phyloP scores from a whole-genome alignment of 2,797 vertebrate genomes.

The Dermochelys coriacea region DNA sequence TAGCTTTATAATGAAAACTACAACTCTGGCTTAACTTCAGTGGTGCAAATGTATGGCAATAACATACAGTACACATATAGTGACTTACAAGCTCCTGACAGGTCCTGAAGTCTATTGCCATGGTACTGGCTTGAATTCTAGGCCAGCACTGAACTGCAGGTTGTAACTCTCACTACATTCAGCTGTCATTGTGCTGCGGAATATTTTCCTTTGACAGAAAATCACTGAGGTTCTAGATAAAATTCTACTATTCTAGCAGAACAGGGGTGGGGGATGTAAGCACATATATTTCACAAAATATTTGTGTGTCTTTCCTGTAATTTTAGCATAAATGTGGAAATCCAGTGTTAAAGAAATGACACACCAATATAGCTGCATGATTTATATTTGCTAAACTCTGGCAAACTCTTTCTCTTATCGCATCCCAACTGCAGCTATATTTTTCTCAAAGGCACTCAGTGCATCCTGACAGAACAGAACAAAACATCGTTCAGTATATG shows the following conservation, averaged over 20 bases:
- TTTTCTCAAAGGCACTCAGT: neutral
- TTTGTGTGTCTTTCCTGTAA: neutral
- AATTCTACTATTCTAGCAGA: slow-evolving; percentile 1
- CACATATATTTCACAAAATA: neutral
- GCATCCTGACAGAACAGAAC: neutral
- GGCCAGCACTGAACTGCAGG: slow-evolving; percentile 42
- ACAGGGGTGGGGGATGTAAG: neutral
- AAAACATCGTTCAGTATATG: neutral
- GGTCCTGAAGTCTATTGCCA: slow-evolving; percentile 61
- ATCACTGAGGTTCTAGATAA: slow-evolving; percentile 34
- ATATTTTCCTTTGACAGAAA: slow-evolving; percentile 58
- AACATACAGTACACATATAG: neutral
- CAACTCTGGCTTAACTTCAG: neutral
- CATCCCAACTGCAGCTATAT: neutral
- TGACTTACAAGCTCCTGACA: slow-evolving; percentile 54
- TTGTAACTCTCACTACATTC: slow-evolving; percentile 46
- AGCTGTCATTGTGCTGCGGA: slow-evolving; percentile 44
- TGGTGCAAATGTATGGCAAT: neutral
- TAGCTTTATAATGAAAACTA: neutral
- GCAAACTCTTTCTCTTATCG: neutral
- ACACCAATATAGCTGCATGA: neutral
- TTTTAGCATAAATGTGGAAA: slow-evolving; percentile 5
- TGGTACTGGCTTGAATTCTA: slow-evolving; percentile 60
- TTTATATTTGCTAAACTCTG: neutral
- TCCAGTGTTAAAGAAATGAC: neutral